These are phyloP conservation scores for Trematomus loennbergii DNA, from an alignment of 2,113 vertebrate species.

Conservation along the genomic window DNA sequence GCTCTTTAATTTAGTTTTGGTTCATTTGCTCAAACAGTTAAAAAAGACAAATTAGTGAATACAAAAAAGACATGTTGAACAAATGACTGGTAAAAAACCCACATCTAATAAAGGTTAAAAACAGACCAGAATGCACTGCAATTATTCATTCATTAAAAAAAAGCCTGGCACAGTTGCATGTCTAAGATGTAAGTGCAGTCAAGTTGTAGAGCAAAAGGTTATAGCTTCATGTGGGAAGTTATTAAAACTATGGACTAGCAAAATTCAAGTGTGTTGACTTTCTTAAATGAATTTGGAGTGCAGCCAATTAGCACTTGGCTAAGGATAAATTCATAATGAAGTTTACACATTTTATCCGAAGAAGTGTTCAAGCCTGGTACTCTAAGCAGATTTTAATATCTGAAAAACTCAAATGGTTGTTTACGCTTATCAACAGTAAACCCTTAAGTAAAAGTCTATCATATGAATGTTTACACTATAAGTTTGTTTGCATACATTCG, in stretches of 20 bases:
- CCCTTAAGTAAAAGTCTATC: no score
- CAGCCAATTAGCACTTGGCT: background rate
- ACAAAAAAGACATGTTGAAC: background rate
- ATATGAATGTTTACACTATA: background rate
- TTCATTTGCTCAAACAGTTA: background rate
- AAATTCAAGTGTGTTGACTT: background rate
- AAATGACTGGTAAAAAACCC: background rate
- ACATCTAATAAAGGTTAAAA: background rate
- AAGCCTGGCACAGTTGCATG: background rate
- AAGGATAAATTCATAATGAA: no score
- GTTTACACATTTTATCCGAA: background rate
- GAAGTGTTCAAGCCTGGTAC: background rate
- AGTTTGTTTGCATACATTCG: background rate
- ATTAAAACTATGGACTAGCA: no score
- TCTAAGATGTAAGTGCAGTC: background rate
- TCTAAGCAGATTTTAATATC: background rate
- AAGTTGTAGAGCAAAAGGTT: background rate
- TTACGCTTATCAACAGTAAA: background rate
- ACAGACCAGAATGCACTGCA: background rate
- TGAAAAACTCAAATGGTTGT: background rate
- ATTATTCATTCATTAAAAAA: background rate
- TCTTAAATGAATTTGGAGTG: conserved; percentile 6
- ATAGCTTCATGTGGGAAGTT: no score
- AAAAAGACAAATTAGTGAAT: background rate
- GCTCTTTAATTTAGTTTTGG: background rate